Conservation (phyloP, 1,140 invertebrate genomes). For the Planococcus citri region DNA sequence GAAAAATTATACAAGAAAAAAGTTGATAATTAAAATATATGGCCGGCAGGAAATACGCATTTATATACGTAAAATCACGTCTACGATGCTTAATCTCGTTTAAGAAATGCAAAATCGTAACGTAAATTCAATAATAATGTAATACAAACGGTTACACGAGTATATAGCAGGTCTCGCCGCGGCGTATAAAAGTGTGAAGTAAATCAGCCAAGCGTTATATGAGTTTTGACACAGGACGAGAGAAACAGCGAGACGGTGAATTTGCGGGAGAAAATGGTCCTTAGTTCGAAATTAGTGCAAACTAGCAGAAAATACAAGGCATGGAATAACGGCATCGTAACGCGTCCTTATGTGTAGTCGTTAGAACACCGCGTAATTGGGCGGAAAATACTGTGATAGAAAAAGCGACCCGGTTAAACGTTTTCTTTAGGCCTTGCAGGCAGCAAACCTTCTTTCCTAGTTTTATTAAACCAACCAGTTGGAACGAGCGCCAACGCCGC, state of each 20-base stretch:
- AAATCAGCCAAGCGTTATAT: constrained; percentile 13
- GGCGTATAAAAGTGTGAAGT: neutral
- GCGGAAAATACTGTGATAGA: constrained; percentile 14
- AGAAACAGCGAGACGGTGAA: too few species aligned
- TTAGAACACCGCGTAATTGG: constrained; percentile 20
- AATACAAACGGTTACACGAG: constrained; percentile 13
- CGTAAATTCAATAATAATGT: constrained; percentile 14
- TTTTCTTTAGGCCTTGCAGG: constrained; percentile 11
- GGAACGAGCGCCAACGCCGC: neutral
- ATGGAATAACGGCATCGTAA: neutral
- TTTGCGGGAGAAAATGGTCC: constrained; percentile 15
- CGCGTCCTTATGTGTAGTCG: neutral
- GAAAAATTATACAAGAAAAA: neutral
- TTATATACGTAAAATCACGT: neutral
- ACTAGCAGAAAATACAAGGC: constrained; percentile 18
- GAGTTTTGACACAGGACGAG: constrained; percentile 12
- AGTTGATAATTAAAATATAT: neutral
- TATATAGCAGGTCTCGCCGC: neutral
- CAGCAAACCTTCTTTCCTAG: constrained; percentile 1
- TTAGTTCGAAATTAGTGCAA: constrained; percentile 20
- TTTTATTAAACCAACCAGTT: constrained; percentile 1
- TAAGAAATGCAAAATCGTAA: neutral
- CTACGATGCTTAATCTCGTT: neutral
- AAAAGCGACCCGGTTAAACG: constrained; percentile 11
- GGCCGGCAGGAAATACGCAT: neutral